Percentiles rank a stretch among this genome's conserved stretches.
Conservation (phyloP, 2,888 invertebrate genomes). For the Arctia plantaginis region DNA sequence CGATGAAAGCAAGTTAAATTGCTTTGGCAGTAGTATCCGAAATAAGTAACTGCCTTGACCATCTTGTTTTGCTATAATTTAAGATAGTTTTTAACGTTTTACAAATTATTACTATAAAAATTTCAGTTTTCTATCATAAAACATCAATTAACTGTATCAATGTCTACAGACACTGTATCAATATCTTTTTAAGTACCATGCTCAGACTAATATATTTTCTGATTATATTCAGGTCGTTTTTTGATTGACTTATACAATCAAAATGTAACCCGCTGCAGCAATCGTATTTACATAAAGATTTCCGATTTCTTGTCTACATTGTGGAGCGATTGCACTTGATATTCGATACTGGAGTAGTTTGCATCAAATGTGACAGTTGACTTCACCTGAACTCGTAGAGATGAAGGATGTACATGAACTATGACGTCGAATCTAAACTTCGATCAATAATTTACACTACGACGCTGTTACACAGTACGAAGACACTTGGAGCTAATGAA, state of each 20-base stretch:
- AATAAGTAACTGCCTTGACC: too few species aligned
- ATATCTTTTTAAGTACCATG: too few species aligned
- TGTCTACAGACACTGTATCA: too few species aligned
- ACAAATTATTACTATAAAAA: too few species aligned
- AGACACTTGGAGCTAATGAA: neutral
- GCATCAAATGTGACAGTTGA: neutral
- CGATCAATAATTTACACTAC: neutral
- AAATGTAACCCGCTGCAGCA: neutral
- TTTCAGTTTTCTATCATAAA: too few species aligned
- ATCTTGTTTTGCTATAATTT: too few species aligned
- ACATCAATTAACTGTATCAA: too few species aligned
- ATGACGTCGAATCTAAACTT: neutral
- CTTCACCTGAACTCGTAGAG: conserved; percentile 4
- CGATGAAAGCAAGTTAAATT: too few species aligned
- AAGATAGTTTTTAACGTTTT: too few species aligned
- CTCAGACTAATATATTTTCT: neutral
- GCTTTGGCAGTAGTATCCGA: too few species aligned
- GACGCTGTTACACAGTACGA: neutral
- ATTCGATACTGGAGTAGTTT: conserved; percentile 4
- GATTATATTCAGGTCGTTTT: neutral
- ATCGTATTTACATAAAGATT: conserved; percentile 1
- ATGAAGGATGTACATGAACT: neutral
- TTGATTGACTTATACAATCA: neutral
- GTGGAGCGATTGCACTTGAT: conserved; percentile 7
- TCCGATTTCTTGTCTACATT: neutral